phyloP scores from a whole-genome alignment of 2,797 vertebrate species.

The Bryconaethiops microstoma region DNA sequence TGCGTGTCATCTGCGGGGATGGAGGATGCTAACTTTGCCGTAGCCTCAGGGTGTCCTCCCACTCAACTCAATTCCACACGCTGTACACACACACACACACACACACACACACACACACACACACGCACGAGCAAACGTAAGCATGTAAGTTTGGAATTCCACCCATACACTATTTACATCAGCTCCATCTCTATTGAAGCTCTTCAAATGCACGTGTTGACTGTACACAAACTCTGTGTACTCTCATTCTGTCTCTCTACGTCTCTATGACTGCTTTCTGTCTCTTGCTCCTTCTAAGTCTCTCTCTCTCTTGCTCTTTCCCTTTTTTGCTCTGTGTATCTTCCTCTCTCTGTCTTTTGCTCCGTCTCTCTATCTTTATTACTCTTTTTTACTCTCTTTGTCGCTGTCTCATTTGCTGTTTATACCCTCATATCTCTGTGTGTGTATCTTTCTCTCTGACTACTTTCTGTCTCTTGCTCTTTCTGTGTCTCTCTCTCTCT shows the following conservation, averaged over 20 bases:
- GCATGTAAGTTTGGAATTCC: slow-evolving; percentile 28
- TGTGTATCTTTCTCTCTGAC: neutral
- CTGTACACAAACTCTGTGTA: no score
- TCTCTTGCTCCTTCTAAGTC: neutral
- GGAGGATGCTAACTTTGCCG: slow-evolving; percentile 13
- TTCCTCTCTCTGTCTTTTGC: neutral
- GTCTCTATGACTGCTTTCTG: neutral
- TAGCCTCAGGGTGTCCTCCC: slow-evolving; percentile 36
- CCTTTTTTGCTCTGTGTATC: neutral
- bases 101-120: slow-evolving; percentile 20
- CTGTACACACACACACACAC: slow-evolving; percentile 9
- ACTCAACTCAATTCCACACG: slow-evolving; percentile 27
- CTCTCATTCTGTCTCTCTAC: neutral
- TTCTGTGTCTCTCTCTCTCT: slow-evolving; percentile 3
- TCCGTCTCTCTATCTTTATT: neutral
- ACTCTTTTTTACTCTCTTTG: neutral
- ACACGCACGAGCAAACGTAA: slow-evolving; percentile 11
- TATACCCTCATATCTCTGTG: neutral
- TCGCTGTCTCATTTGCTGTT: neutral
- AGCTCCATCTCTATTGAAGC: neutral
- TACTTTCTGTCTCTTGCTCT: no score
- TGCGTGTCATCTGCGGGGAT: slow-evolving; percentile 25
- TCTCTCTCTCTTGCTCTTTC: neutral
- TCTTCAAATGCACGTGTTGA: no score
- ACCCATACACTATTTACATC: slow-evolving; percentile 43